These are phyloP conservation scores for Andricus quercusramuli DNA, from an alignment of 2,888 invertebrate species.

Conservation along the genomic window DNA sequence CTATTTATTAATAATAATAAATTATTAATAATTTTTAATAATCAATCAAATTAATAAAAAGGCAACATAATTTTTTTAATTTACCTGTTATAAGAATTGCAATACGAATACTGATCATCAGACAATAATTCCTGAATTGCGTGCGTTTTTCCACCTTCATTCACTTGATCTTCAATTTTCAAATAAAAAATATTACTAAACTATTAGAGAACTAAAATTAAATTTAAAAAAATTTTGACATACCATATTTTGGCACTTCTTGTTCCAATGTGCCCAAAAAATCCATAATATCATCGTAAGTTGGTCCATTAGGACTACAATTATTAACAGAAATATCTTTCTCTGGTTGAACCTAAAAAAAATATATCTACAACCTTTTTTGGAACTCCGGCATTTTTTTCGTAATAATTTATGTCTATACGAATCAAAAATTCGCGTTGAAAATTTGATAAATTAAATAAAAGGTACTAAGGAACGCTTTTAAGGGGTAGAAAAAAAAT, in stretches of 20 bases:
- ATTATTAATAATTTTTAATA: no score
- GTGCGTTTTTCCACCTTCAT: constrained; percentile 7
- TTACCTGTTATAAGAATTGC: neutral
- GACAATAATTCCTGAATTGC: constrained; percentile 23
- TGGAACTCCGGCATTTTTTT: no score
- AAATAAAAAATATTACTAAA: neutral
- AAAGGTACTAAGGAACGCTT: no score
- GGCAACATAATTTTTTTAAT: neutral
- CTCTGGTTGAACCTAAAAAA: constrained; percentile 60
- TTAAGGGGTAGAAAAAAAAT: no score
- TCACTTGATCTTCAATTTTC: neutral
- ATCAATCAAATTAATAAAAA: no score
- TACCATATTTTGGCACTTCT: constrained; percentile 55
- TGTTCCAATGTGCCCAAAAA: constrained; percentile 69
- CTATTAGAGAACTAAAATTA: neutral
- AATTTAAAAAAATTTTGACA: neutral
- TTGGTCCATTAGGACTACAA: constrained; percentile 57
- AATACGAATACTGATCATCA: neutral
- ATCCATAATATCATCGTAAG: constrained; percentile 72
- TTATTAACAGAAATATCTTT: constrained; percentile 61
- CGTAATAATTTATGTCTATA: no score
- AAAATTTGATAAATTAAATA: no score
- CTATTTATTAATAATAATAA: no score
- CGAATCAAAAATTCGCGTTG: no score
- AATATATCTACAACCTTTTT: neutral